A percentile compares a stretch with the other conserved stretches of the same genome.
Conservation (phyloP, 2,797 vertebrate species). For the Rhyacichthys aspro region DNA sequence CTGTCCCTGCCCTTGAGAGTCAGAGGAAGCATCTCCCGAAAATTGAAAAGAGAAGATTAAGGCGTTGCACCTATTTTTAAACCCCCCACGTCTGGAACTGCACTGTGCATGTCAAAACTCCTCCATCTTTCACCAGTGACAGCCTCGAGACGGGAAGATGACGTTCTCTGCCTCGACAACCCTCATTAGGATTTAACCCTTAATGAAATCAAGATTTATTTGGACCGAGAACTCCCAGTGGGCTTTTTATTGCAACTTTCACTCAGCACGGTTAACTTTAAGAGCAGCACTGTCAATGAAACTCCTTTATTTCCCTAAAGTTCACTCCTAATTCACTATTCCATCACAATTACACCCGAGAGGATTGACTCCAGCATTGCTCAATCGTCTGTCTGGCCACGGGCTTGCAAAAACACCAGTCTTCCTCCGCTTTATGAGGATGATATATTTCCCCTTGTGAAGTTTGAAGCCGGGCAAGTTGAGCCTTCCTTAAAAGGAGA, state of each 20-base stretch:
- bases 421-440: constrained; percentile 62
- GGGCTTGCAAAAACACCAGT: constrained; percentile 70
- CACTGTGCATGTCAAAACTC: not conserved
- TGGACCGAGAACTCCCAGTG: constrained; percentile 1
- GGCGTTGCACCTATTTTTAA: constrained; percentile 39
- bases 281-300: constrained; percentile 7
- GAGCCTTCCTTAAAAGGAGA: constrained; percentile 83
- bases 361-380: constrained; percentile 46
- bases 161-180: constrained; percentile 9
- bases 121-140: constrained; percentile 18
- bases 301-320: constrained; percentile 10
- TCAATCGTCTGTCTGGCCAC: constrained; percentile 39
- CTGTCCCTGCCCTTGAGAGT: constrained; percentile 21
- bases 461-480: constrained; percentile 64
- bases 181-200: constrained; percentile 14
- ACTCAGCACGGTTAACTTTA: constrained; percentile 1
- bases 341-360: constrained; percentile 61
- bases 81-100: not conserved
- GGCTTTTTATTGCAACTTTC: constrained; percentile 4
- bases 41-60: constrained; percentile 27
- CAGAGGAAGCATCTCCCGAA: constrained; percentile 13
- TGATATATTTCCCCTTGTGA: constrained; percentile 66
- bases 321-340: constrained; percentile 23
- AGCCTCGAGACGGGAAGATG: constrained; percentile 2
- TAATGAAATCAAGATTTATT: constrained; percentile 20